phyloP scores from a whole-genome alignment of 1,140 invertebrate genomes.

The Carposina sasakii region DNA sequence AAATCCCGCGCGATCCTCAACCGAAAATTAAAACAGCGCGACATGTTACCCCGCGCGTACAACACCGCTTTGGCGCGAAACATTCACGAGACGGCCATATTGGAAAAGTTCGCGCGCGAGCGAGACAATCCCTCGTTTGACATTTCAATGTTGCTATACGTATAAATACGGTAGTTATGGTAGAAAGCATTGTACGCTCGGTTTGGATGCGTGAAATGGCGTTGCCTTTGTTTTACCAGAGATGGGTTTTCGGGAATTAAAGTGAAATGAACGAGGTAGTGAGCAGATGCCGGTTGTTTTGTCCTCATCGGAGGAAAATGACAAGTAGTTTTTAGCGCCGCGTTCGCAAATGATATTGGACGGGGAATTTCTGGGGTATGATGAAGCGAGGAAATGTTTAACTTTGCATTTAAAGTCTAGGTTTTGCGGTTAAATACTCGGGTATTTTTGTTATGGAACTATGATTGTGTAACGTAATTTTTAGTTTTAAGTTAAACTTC shows the following conservation, averaged over 20 bases:
- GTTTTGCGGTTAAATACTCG: too few relatives aligned
- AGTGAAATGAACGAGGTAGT: conserved; percentile 56
- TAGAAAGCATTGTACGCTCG: conserved; percentile 64
- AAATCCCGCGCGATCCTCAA: conserved; percentile 63
- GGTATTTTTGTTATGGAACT: too few relatives aligned
- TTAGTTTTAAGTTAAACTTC: too few relatives aligned
- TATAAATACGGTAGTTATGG: conserved; percentile 33
- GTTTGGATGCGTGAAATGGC: conserved; percentile 68
- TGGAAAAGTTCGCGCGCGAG: conserved; percentile 27
- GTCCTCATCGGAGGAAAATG: too few relatives aligned
- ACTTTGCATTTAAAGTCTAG: too few relatives aligned
- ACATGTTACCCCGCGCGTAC: conserved; percentile 41
- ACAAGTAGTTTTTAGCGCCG: too few relatives aligned
- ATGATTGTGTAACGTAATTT: too few relatives aligned
- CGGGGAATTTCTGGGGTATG: too few relatives aligned
- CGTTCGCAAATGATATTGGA: too few relatives aligned
- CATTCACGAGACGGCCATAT: conserved; percentile 15
- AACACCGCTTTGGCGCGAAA: conserved; percentile 55
- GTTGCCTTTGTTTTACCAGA: conserved; percentile 57
- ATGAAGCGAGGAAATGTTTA: too few relatives aligned
- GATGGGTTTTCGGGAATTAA: conserved; percentile 69
- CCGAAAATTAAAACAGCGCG: conserved; percentile 66
- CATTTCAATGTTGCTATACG: conserved; percentile 54
- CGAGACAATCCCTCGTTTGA: conserved; percentile 47
- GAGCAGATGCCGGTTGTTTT: conserved; percentile 64